These are phyloP conservation scores for Acrobasis suavella DNA, from an alignment of 2,888 invertebrate genomes.

Conservation along the genomic window DNA sequence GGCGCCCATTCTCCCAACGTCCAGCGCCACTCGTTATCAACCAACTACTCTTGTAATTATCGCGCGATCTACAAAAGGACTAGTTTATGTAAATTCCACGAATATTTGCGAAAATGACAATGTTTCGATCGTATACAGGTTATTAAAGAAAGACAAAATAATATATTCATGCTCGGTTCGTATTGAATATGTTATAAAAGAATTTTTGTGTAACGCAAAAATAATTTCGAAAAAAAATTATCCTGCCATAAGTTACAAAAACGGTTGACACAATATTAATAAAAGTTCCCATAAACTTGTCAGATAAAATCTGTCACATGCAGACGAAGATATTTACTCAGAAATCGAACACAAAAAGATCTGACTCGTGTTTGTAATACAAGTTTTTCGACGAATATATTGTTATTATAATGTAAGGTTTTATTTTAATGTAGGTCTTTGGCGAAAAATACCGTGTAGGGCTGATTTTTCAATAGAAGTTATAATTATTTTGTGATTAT, in stretches of 20 bases:
- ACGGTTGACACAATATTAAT: slow-evolving; percentile 4
- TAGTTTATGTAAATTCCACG: slow-evolving; percentile 1
- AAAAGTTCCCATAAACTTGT: slow-evolving; percentile 10
- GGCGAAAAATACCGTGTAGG: not conserved
- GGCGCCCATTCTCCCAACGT: slow-evolving; percentile 9
- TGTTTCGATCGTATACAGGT: too few species aligned
- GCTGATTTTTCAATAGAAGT: not conserved
- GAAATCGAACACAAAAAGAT: slow-evolving; percentile 8
- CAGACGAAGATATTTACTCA: slow-evolving; percentile 5
- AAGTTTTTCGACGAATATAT: not conserved
- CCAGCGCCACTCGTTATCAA: slow-evolving; percentile 52
- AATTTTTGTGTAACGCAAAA: too few species aligned
- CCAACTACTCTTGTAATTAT: slow-evolving; percentile 51
- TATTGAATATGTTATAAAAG: too few species aligned
- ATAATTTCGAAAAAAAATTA: not conserved
- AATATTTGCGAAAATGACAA: too few species aligned
- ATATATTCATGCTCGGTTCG: too few species aligned
- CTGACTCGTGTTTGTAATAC: not conserved
- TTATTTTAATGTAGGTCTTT: not conserved
- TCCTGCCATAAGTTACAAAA: not conserved
- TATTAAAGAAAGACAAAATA: too few species aligned
- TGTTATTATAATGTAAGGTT: not conserved
- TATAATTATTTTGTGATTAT: not conserved
- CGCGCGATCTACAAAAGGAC: slow-evolving; percentile 24
- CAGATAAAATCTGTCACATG: slow-evolving; percentile 8